Evolutionary conservation across 2,888 invertebrate species (phyloP), one percentile per base, ranked within the genome.

Genomic region (Stenotaenia linearis): DNA sequence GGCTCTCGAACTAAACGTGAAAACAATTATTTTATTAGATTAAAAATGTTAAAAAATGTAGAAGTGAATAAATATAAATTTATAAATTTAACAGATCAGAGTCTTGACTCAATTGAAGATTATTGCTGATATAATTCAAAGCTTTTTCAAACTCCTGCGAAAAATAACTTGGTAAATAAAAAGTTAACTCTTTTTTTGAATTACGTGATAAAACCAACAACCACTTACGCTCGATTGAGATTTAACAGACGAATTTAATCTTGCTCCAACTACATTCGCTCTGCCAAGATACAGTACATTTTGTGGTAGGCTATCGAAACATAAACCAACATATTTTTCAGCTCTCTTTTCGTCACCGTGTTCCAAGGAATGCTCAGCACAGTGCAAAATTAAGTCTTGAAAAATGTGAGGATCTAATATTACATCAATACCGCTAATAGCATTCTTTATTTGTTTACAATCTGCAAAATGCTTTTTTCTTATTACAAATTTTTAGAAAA

Each of bases 231-330:
- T n/a, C 50, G 7, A 18, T 50, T 18, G 50, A n/a, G 15, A 18
- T 50, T 18, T 50, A 50, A n/a, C 21, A 7, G 18, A 50, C 6
- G 18, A 3, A 9, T 30, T 32, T 74, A 74, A 74, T 32, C 25
- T 74, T 3, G 75, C 75, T 23, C n/a, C 30, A 74, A 74, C 30
- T 74, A 74, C 28, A 74, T 74, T 28, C 75, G 75, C 75, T 74
- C 75, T 74, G 75, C 75, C 75, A 30, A 23, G 32, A 74, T 74
- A n/a, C 28, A 30, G 75, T 28, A 25, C 3, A 74, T 7, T 25
- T 74, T 74, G 1, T 30, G 75, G 28, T 30, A 32, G 25, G 28
- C 75, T 32, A 74, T 32, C 18, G 75, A 74, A 74, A 32, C 28
- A 74, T 28, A 30, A 74, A 74, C 6, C n/a, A 30, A 74, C 15